phyloP scores from a whole-genome alignment of 1,140 invertebrate species.

The Chelonus insularis region DNA sequence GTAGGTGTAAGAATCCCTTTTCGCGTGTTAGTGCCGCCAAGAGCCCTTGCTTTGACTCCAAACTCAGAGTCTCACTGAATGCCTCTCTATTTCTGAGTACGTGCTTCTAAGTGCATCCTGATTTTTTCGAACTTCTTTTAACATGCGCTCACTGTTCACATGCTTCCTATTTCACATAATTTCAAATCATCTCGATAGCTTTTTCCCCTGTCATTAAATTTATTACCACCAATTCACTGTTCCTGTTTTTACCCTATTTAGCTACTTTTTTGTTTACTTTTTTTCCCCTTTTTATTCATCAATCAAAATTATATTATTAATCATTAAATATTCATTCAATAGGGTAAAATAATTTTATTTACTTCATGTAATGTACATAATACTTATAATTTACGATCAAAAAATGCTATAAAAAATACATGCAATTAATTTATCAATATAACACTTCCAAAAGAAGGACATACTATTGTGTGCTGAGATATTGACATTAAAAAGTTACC shows the following conservation, averaged over 20 bases:
- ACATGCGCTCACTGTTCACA: constrained; percentile 23
- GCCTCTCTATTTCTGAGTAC: constrained; percentile 34
- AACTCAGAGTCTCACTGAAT: constrained; percentile 33
- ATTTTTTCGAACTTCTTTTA: constrained; percentile 34
- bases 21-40: constrained; percentile 24
- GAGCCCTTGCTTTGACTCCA: constrained; percentile 34
- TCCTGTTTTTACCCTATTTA: not conserved
- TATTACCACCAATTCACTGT: not conserved
- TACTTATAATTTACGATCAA: too few species aligned
- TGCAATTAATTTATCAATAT: too few species aligned
- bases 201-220: not conserved
- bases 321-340: too few species aligned
- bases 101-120: constrained; percentile 35
- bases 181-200: constrained; percentile 8
- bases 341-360: too few species aligned
- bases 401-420: too few species aligned
- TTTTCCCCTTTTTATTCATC: not conserved
- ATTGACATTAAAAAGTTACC: too few species aligned
- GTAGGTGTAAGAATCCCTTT: constrained; percentile 24
- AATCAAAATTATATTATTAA: too few species aligned
- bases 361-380: too few species aligned
- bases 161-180: not conserved
- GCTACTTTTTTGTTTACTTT: not conserved
- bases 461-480: too few species aligned
- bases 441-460: too few species aligned